phyloP scores from a whole-genome alignment of 2,888 invertebrate genomes.

The Diarsia dahlii region DNA sequence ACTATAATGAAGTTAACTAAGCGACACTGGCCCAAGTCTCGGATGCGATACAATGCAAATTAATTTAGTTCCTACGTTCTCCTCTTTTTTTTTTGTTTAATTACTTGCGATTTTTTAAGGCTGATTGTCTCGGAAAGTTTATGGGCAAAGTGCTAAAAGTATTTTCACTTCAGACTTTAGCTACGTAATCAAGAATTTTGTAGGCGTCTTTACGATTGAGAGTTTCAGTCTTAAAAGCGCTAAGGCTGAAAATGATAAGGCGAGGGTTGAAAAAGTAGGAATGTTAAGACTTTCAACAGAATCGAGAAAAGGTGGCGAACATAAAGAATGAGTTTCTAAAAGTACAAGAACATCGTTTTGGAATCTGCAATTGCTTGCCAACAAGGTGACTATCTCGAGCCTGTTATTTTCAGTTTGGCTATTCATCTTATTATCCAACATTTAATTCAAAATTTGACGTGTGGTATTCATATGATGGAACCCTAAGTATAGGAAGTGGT shows the following conservation, averaged over 20 bases:
- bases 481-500: not conserved
- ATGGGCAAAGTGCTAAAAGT: slow-evolving; percentile 50
- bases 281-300: slow-evolving; percentile 21
- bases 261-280: not conserved
- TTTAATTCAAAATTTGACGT: not conserved
- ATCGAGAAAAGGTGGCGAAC: not conserved
- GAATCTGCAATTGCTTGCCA: not conserved
- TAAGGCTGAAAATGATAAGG: slow-evolving; percentile 24
- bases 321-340: not conserved
- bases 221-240: slow-evolving; percentile 10
- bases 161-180: slow-evolving; percentile 43
- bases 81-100: slow-evolving; percentile 58
- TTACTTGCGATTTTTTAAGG: slow-evolving; percentile 62
- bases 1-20: slow-evolving; percentile 85
- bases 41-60: slow-evolving; percentile 70
- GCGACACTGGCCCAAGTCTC: slow-evolving; percentile 73
- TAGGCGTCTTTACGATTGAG: slow-evolving; percentile 36
- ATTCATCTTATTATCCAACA: not conserved
- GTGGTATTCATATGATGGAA: not conserved
- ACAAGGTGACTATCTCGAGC: not conserved
- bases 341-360: too few species aligned
- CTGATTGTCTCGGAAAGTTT: slow-evolving; percentile 57
- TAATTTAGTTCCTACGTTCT: slow-evolving; percentile 68
- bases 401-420: too few species aligned
- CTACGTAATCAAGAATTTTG: slow-evolving; percentile 48